These are phyloP conservation scores for Trachelus iudaicus DNA, from an alignment of 2,888 invertebrate species.

Conservation along the genomic window DNA sequence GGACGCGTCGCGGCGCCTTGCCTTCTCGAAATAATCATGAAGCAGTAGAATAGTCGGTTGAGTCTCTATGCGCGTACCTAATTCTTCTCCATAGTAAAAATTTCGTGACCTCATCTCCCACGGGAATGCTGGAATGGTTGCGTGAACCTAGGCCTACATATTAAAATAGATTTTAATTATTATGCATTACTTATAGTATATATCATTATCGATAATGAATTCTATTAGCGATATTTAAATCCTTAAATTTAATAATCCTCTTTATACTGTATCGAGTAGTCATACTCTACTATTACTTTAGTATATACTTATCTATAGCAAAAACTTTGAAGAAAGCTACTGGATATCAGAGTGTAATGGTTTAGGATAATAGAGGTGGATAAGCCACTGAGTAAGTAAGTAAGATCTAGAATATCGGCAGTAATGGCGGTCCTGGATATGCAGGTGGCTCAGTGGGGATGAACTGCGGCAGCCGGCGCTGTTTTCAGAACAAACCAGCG, in stretches of 20 bases:
- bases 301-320: too few species aligned
- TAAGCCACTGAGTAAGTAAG: constrained; percentile 21
- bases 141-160: background rate
- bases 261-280: too few species aligned
- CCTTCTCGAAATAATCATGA: constrained; percentile 28
- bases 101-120: background rate
- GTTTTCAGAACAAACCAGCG: constrained; percentile 60
- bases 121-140: background rate
- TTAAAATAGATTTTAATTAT: background rate
- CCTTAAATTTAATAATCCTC: too few species aligned
- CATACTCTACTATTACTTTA: too few species aligned
- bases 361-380: background rate
- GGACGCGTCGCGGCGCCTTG: constrained; percentile 33
- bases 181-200: background rate
- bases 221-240: too few species aligned
- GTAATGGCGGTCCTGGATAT: constrained; percentile 30
- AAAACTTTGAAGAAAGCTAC: background rate
- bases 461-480: constrained; percentile 46
- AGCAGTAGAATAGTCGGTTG: background rate
- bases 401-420: constrained; percentile 35
- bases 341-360: background rate
- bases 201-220: too few species aligned
- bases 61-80: background rate
- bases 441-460: constrained; percentile 42
- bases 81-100: background rate